Percentiles rank a stretch among this genome's conserved stretches.
Evolutionary conservation across 2,888 invertebrate genomes (phyloP).

Genomic region (Parnassius mnemosyne): DNA sequence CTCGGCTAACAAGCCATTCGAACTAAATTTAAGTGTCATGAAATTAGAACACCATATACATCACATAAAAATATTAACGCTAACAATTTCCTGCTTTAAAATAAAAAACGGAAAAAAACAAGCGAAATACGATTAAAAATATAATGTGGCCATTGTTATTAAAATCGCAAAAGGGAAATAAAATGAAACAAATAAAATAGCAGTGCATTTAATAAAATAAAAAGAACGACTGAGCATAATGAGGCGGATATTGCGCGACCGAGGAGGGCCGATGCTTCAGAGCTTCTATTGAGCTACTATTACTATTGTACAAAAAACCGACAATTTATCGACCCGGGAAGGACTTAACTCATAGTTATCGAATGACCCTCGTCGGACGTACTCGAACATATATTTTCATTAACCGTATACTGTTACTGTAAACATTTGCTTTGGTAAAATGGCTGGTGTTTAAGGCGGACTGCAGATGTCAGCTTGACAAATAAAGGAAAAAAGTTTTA

Average conservation of each 20-base stretch:
- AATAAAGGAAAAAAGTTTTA: neutral
- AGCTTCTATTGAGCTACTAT: no score
- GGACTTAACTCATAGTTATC: neutral
- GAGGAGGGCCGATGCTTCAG: conserved; percentile 23
- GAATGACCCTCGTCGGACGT: conserved; percentile 3
- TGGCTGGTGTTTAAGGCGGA: conserved; percentile 36
- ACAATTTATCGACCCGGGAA: no score
- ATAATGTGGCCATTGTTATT: no score
- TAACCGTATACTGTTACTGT: conserved; percentile 33
- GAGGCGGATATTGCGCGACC: conserved; percentile 49
- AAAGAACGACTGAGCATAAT: conserved; percentile 56
- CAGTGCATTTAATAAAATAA: conserved; percentile 72
- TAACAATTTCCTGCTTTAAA: no score
- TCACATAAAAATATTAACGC: no score
- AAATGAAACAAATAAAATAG: conserved; percentile 57
- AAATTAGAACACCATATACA: neutral
- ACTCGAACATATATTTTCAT: conserved; percentile 21
- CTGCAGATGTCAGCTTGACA: neutral
- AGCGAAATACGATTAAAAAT: no score
- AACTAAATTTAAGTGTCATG: neutral
- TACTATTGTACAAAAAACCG: no score
- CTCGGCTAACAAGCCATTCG: neutral
- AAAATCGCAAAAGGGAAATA: conserved; percentile 30
- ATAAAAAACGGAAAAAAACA: no score
- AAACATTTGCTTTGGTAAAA: conserved; percentile 49